Base-by-base conservation (phyloP, 2,888 invertebrate species). In the Tiliacea aurago region DNA sequence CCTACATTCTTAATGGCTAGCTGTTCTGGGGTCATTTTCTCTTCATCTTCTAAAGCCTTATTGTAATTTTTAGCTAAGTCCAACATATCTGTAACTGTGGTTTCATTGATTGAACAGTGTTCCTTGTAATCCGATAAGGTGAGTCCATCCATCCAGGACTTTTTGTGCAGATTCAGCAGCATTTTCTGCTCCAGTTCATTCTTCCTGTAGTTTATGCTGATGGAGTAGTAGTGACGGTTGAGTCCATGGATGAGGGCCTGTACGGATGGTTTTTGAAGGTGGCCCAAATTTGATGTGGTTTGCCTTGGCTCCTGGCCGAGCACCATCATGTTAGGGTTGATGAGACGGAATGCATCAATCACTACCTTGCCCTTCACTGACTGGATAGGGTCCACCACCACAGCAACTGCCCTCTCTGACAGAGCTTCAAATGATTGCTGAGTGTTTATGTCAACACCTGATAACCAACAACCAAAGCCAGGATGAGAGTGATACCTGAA, bases 101-200 rank as follows among this genome's bases (percentile, higher is more conserved):
- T 98, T 93, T 99, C 99, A 93, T 99, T 99, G 63, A 98, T 97
- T 82, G 98, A 97, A 94, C 99, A 99, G 93, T 99, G 99, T 81
- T 99, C 98, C 80, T 98, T 97, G 93, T 99, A 99, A 93, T 99
- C 98, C 67, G 98, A 98, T 81, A 99, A 96, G 51, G 98, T 98
- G 6, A 99, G 97, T 28, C 99, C 99, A 92, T 99, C 99, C 98
- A 99, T 99, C 99, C 99, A 99, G 0, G 99, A 99, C 93, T 99
- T 99, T 96, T 99, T 99, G 95, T 99, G 99, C 84, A 99, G 96
- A 96, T 99, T 99, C 76, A 99, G 95, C 78, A 99, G 96, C 99
- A 99, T 99, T 97, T 99, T 99, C 93, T 99, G 99, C 94, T 99
- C 99, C 81, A 99, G 95, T 94, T 99, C 99, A 95, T 99, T 99